phyloP scores from a whole-genome alignment of 2,888 invertebrate species.

The Exephanes ischioxanthus region DNA sequence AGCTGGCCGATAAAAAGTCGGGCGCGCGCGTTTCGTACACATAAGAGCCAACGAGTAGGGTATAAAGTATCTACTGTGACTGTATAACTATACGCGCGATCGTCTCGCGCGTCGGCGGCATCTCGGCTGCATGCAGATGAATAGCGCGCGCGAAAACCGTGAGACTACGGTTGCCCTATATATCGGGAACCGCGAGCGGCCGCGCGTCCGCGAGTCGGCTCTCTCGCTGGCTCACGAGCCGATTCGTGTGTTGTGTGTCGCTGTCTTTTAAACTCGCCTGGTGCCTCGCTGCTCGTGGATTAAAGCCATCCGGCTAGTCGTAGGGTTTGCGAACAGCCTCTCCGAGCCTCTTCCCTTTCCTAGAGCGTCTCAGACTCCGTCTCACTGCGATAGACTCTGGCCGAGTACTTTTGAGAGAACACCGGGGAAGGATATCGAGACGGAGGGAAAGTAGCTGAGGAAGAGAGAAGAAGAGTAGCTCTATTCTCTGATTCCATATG shows the following conservation, averaged over 20 bases:
- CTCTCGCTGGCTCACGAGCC: conserved; percentile 70
- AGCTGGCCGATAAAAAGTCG: conserved; percentile 34
- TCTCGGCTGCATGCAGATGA: conserved; percentile 82
- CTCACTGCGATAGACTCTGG: conserved; percentile 36
- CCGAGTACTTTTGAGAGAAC: not conserved
- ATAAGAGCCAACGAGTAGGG: not conserved
- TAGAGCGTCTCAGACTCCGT: not conserved
- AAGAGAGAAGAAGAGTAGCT: conserved; percentile 29
- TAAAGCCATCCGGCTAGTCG: conserved; percentile 66
- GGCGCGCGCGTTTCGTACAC: not conserved
- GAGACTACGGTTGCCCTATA: conserved; percentile 84
- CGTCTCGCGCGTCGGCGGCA: conserved; percentile 67
- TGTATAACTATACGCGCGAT: conserved; percentile 39
- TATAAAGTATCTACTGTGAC: conserved; percentile 5
- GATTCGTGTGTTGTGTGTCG: conserved; percentile 71
- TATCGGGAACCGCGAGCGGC: conserved; percentile 77
- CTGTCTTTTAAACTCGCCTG: conserved; percentile 75
- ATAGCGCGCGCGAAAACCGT: conserved; percentile 84
- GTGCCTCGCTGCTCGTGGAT: conserved; percentile 68
- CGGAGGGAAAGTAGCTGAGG: conserved; percentile 41
- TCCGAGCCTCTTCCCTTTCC: conserved; percentile 46
- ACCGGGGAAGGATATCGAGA: conserved; percentile 5
- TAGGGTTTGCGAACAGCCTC: conserved; percentile 47
- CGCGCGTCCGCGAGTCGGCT: conserved; percentile 52
- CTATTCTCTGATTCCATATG: conserved; percentile 14